Evolutionary conservation across 2,113 vertebrate genomes (phyloP).

Genomic region (Phycodurus eques): DNA sequence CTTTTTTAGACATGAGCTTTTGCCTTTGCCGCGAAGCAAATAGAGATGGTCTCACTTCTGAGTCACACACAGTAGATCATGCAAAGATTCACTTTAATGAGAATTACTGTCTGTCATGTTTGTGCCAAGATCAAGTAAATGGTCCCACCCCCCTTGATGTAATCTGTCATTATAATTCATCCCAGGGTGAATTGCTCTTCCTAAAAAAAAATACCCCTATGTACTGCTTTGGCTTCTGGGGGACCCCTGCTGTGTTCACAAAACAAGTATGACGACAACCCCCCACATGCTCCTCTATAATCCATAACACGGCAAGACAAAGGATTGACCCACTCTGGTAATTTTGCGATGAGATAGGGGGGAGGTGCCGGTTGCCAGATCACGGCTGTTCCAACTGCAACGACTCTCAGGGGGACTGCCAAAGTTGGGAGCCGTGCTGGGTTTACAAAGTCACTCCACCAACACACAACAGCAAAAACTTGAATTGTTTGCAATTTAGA

Average conservation of each 20-base stretch:
- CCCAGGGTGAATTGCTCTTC: neutral
- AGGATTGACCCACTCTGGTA: conserved; percentile 49
- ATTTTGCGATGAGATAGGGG: conserved; percentile 26
- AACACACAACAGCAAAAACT: too few species aligned
- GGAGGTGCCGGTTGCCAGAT: neutral
- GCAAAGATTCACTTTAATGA: conserved; percentile 5
- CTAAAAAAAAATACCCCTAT: conserved; percentile 6
- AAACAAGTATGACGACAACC: conserved; percentile 50
- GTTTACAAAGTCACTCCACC: neutral
- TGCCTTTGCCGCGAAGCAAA: neutral
- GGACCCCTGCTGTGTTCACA: conserved; percentile 48
- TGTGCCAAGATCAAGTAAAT: conserved; percentile 9
- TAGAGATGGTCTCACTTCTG: neutral
- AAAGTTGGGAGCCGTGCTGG: neutral
- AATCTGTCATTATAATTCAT: neutral
- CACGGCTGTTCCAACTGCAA: neutral
- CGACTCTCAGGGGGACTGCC: neutral
- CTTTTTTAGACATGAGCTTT: conserved; percentile 3
- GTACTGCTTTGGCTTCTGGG: conserved; percentile 37
- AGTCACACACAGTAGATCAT: conserved; percentile 6
- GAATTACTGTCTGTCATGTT: conserved; percentile 26
- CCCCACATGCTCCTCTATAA: conserved; percentile 30
- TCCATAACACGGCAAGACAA: conserved; percentile 67
- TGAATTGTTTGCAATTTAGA: too few species aligned
- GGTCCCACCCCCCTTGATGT: neutral